Conservation (phyloP, 2,888 invertebrate genomes). For the Trichacis sp. region DNA sequence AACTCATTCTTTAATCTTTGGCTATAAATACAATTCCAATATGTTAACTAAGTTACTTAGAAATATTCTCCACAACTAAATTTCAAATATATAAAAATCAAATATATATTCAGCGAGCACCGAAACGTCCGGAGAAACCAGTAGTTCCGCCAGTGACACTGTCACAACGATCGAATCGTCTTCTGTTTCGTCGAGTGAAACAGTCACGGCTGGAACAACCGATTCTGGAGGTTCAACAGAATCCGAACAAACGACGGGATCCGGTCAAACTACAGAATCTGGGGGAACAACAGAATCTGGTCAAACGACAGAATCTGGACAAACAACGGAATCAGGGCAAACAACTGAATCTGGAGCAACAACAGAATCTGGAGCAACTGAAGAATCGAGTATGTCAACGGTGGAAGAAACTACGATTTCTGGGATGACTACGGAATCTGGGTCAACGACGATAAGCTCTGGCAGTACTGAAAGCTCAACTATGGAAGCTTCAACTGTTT, state of each 20-base stretch:
- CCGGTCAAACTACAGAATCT: conserved; percentile 43
- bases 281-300: conserved; percentile 39
- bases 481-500: conserved; percentile 24
- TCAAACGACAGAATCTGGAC: conserved; percentile 29
- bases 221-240: conserved; percentile 45
- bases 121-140: conserved; percentile 27
- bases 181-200: conserved; percentile 37
- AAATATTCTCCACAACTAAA: too few species aligned
- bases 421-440: conserved; percentile 31
- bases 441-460: neutral
- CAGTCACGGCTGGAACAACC: conserved; percentile 31
- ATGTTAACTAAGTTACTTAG: too few species aligned
- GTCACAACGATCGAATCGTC: conserved; percentile 45
- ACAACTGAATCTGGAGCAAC: conserved; percentile 18
- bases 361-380: conserved; percentile 20
- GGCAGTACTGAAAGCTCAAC: conserved; percentile 22
- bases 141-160: conserved; percentile 31
- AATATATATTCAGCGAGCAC: conserved; percentile 21
- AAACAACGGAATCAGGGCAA: conserved; percentile 20
- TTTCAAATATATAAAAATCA: too few species aligned
- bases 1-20: too few species aligned
- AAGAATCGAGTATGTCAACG: conserved; percentile 46
- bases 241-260: conserved; percentile 27
- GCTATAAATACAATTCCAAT: too few species aligned
- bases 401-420: conserved; percentile 33